phyloP scores from a whole-genome alignment of 2,888 invertebrate species.

The Cephonodes hylas region DNA sequence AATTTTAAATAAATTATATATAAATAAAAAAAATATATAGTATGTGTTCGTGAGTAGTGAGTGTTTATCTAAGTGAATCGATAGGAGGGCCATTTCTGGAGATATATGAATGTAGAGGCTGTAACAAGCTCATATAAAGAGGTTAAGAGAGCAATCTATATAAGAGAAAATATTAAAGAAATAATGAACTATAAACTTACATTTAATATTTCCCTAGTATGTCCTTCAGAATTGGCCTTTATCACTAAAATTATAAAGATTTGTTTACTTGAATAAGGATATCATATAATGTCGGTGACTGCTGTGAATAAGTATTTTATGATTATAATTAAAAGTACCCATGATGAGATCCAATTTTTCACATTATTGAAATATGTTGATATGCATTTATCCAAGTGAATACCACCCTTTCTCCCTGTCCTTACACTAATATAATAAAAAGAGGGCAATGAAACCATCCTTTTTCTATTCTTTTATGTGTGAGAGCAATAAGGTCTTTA shows the following conservation, averaged over 20 bases:
- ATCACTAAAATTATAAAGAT: not conserved
- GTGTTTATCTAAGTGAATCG: not conserved
- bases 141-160: not conserved
- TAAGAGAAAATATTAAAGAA: too few relatives aligned
- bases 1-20: conserved; percentile 28
- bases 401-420: too few relatives aligned
- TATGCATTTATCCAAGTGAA: too few relatives aligned
- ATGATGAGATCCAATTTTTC: not conserved
- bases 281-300: not conserved
- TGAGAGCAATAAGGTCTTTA: too few relatives aligned
- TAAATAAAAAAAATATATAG: conserved; percentile 25
- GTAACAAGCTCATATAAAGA: not conserved
- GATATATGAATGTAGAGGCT: not conserved
- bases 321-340: not conserved
- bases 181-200: not conserved
- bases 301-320: not conserved
- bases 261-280: not conserved
- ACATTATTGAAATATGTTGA: not conserved
- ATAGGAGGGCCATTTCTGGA: not conserved
- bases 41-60: conserved; percentile 9
- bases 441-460: too few relatives aligned
- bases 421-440: too few relatives aligned
- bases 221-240: not conserved
- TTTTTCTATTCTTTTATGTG: too few relatives aligned
- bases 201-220: not conserved